Evolutionary conservation across 2,888 invertebrate species (phyloP), one percentile per base, ranked within the genome.

Genomic region (Caenorhabditis panamensis): DNA sequence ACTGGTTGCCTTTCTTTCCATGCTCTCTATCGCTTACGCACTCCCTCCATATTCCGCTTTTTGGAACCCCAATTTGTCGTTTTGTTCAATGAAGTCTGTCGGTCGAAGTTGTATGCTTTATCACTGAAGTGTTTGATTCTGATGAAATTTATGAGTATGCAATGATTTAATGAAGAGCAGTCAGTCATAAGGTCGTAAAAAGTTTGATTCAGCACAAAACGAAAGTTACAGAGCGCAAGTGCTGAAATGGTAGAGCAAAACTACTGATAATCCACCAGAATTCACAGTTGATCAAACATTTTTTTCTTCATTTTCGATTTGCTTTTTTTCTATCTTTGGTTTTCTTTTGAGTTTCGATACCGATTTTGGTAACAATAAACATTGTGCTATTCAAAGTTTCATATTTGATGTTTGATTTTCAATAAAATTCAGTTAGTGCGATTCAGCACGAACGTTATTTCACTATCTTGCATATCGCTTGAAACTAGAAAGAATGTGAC

Each of bases 231-330:
- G 16, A 20, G 56, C 54, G 41, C 2, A 11, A 13, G 41, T 20
- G 31, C 22, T 26, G 37, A 49, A 49, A 44, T n/a, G 44, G 13
- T n/a, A 13, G n/a, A n/a, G n/a, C n/a, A 13, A 22, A 62, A 71
- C 18, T 54, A 63, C 71, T 72, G 71, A 72, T 72, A 72, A 72
- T 18, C 41, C n/a, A 26, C 36, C 51, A 72, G 44, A 41, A 63
- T 63, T 62, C 53, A 63, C 47, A 56, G 31, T 62, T 28, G 41
- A 51, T 61, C 53, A 41, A 51, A 47, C 31, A 41, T 61, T 51
- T 26, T 54, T 54, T 9, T 9, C 31, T 31, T 6, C 5, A 31
- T 44, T 54, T 18, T 51, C 28, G 41, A 37, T 49, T 18, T 59
- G 59, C n/a, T 41, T 26, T 56, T 26, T 26, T 28, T 26, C 54